phyloP scores from a whole-genome alignment of 2,113 vertebrate species.

The Urocynchramus pylzowi region DNA sequence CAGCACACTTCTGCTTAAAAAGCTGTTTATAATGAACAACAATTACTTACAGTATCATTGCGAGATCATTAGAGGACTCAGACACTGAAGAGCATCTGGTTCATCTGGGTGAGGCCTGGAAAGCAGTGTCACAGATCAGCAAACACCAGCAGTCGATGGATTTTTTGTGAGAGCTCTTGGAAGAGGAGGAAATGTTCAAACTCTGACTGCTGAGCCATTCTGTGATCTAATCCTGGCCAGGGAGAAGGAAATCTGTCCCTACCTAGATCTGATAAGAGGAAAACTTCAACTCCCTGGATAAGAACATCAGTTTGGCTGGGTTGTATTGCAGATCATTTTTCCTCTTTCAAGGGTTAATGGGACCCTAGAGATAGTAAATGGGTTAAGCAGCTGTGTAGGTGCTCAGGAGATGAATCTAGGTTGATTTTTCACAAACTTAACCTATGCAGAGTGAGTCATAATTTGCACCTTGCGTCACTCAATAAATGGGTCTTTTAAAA shows the following conservation, averaged over 20 bases:
- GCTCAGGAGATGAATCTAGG: conserved; percentile 28
- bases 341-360: conserved; percentile 9
- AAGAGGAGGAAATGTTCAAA: neutral
- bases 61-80: neutral
- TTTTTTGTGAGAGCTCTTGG: neutral
- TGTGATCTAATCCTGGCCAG: neutral
- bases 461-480: conserved; percentile 40
- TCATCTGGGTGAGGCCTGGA: neutral
- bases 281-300: neutral
- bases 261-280: neutral
- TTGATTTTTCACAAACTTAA: conserved; percentile 42
- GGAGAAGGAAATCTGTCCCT: neutral
- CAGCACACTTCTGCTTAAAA: neutral
- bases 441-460: conserved; percentile 56
- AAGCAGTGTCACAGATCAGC: neutral
- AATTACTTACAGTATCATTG: neutral
- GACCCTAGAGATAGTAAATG: conserved; percentile 25
- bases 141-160: neutral
- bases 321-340: neutral
- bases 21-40: neutral
- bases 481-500: conserved; percentile 55
- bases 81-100: neutral
- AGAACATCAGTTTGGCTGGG: neutral
- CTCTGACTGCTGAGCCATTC: neutral
- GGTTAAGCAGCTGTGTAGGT: conserved; percentile 55